Evolutionary conservation across 2,888 invertebrate genomes (phyloP), one percentile per base, ranked within the genome.

Genomic region (Eristalis intricaria): DNA sequence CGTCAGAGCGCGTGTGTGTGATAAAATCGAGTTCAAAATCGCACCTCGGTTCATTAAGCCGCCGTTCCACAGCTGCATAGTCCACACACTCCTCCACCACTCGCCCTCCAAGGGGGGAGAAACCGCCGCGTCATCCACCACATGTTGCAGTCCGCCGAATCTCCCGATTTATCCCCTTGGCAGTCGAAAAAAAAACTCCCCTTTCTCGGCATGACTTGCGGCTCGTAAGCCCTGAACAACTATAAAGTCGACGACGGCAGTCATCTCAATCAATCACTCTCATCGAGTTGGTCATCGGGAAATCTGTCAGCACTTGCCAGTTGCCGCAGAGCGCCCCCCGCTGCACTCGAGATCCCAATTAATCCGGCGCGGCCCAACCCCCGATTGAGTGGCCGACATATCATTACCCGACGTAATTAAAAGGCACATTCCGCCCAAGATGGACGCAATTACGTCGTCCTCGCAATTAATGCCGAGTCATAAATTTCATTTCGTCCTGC

Each of bases 401-500:
- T 84, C 79, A 87, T 87, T 87, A 87, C 84, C 79, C 73, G 71
- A 73, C 73, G 79, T 87, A 87, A 87, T 87, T 87, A 87, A 87
- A 82, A 84, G 84, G 79, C 87, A 69, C 76, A 76, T 35, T 77
- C 58, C 60, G 60, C 64, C 76, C 73, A 50, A 76, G 79, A 70
- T 71, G 64, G 70, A 76, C 60, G 73, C 84, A 79, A 87, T 84
- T 77, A 87, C 76, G 75, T 35, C 71, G 73, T 87, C 79, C 84
- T 84, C 73, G 70, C 68, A 84, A 90, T 90, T 91, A 91, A 91
- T 91, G 92, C 89, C 90, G 84, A 89, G 90, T 91, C 92, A 92
- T 92, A 92, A 92, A 92, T 92, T 91, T 91, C 81, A 90, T 90
- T 89, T 75, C 66, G 65, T 71, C 82, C 82, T 78, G 82, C 74